These are phyloP conservation scores for Palythoa caribaeorum DNA, from an alignment of 92 coral and sea anemone genomes.

Conservation along the genomic window DNA sequence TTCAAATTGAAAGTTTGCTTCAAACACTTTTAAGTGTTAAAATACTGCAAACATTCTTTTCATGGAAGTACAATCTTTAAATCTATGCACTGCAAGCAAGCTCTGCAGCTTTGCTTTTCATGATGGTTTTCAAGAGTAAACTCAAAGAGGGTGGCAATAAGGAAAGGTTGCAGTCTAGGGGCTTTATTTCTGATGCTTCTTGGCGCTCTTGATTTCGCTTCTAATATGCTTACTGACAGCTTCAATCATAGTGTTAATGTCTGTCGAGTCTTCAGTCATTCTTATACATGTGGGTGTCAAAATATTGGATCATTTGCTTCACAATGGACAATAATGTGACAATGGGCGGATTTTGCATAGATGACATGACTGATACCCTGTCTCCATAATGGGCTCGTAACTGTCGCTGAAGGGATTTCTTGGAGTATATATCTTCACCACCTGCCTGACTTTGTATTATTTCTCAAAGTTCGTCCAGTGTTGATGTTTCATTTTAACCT, in stretches of 20 bases:
- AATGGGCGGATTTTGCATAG: slow-evolving; percentile 40
- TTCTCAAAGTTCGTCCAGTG: slow-evolving; percentile 46
- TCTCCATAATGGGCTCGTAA: slow-evolving; percentile 33
- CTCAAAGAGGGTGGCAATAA: slow-evolving; percentile 27
- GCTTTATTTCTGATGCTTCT: slow-evolving; percentile 38
- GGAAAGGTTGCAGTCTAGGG: slow-evolving; percentile 22
- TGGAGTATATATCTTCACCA: slow-evolving; percentile 24
- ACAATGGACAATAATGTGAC: slow-evolving; percentile 3
- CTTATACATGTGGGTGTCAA: slow-evolving; percentile 12
- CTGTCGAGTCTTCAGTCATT: not conserved
- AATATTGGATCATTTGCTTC: not conserved
- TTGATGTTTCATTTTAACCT: slow-evolving; percentile 46
- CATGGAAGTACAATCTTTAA: slow-evolving; percentile 20
- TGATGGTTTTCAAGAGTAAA: not conserved
- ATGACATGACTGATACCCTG: slow-evolving; percentile 15
- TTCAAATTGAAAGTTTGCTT: slow-evolving; percentile 11
- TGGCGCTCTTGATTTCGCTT: slow-evolving; percentile 26
- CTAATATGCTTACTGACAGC: slow-evolving; percentile 9
- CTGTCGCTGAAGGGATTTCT: slow-evolving; percentile 31
- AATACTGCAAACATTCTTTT: slow-evolving; percentile 20
- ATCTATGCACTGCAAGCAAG: slow-evolving; percentile 35
- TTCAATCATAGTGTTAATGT: not conserved
- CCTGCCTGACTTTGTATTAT: slow-evolving; percentile 30
- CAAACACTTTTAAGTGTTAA: no score
- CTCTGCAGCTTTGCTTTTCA: slow-evolving; percentile 4